Conservation (phyloP, 2,888 invertebrate genomes). For the Rhynchonema sp. region DNA sequence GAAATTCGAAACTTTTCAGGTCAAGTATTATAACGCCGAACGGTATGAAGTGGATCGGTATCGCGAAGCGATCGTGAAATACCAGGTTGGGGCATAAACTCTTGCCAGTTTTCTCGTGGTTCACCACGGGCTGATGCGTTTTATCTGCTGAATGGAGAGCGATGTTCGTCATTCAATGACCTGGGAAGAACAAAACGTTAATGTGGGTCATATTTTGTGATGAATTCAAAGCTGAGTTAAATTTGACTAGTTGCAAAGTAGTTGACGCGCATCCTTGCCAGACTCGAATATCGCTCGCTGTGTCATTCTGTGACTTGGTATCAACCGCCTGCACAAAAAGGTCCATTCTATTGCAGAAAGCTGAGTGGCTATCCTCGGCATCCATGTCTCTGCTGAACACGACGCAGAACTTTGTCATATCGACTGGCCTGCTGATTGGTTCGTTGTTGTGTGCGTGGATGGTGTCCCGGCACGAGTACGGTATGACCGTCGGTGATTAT, state of each 20-base stretch:
- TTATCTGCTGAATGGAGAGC: too few relatives aligned
- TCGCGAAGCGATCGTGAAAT: conserved; percentile 50
- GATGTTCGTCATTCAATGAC: too few relatives aligned
- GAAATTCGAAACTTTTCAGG: conserved; percentile 19
- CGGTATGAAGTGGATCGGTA: conserved; percentile 69
- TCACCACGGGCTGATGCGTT: too few relatives aligned
- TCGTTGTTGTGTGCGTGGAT: conserved; percentile 58
- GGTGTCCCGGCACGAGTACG: conserved; percentile 42
- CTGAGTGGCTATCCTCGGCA: conserved; percentile 66
- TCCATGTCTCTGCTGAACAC: conserved; percentile 72
- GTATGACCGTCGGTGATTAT: conserved; percentile 74
- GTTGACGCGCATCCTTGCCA: too few relatives aligned
- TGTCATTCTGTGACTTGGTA: conserved; percentile 10
- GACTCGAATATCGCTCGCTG: conserved; percentile 32
- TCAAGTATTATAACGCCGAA: conserved; percentile 87
- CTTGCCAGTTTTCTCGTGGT: too few relatives aligned
- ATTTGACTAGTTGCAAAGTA: too few relatives aligned
- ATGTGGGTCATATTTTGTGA: too few relatives aligned
- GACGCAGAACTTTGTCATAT: conserved; percentile 68
- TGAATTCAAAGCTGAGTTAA: too few relatives aligned
- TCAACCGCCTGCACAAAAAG: neutral
- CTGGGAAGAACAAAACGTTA: too few relatives aligned
- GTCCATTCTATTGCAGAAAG: conserved; percentile 52
- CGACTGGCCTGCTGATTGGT: conserved; percentile 59
- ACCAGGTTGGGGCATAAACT: conserved; percentile 26